These are phyloP conservation scores for Sebastes umbrosus DNA, from an alignment of 2,797 vertebrate species.

Conservation along the genomic window DNA sequence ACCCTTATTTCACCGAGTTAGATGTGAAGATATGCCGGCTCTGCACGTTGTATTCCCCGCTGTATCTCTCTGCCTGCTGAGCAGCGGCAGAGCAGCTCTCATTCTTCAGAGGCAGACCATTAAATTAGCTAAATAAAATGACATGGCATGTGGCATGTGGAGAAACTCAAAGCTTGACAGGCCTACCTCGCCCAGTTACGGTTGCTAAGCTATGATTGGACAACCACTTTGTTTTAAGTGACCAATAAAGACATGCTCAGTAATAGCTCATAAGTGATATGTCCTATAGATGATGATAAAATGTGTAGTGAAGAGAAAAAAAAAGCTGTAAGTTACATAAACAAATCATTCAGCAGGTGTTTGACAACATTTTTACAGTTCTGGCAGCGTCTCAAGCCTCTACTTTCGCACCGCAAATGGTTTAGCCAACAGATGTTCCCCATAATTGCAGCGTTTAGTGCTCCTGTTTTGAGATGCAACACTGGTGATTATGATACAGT, in stretches of 20 bases:
- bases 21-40: too few species aligned
- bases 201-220: neutral
- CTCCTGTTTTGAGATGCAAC: conserved; percentile 53
- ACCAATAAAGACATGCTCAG: neutral
- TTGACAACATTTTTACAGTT: conserved; percentile 47
- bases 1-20: too few species aligned
- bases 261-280: neutral
- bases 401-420: conserved; percentile 34
- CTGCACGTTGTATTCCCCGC: too few species aligned
- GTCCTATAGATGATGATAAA: neutral
- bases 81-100: too few species aligned
- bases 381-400: conserved; percentile 46
- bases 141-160: too few species aligned
- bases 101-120: too few species aligned
- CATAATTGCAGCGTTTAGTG: conserved; percentile 67
- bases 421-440: conserved; percentile 66
- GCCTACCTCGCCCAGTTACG: neutral
- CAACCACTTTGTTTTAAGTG: neutral
- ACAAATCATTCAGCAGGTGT: conserved; percentile 47
- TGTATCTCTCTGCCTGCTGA: too few species aligned
- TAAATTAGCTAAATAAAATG: too few species aligned
- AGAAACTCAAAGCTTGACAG: neutral
- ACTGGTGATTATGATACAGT: conserved; percentile 51
- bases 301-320: conserved; percentile 3
- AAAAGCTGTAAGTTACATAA: neutral